A percentile compares a stretch with the other conserved stretches of the same genome.
Conservation (phyloP, 2,888 invertebrate species). For the Lasioglossum lativentre region DNA sequence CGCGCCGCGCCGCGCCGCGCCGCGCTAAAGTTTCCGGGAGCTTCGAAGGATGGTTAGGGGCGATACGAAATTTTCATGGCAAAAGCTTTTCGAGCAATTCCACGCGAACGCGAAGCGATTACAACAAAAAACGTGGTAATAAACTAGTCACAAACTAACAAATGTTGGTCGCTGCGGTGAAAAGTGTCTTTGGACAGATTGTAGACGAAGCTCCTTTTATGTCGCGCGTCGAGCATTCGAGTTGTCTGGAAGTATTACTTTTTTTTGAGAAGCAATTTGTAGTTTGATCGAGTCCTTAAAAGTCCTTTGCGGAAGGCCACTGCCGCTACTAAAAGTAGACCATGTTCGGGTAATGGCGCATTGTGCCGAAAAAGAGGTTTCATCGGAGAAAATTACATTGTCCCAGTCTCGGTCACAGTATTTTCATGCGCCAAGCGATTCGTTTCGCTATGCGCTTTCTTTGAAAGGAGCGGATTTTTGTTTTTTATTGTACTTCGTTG, state of each 20-base stretch:
- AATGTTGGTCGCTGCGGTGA: too few relatives aligned
- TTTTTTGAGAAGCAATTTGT: neutral
- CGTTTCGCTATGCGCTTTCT: too few relatives aligned
- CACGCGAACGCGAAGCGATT: neutral
- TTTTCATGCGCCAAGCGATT: neutral
- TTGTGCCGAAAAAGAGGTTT: neutral
- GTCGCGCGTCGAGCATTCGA: too few relatives aligned
- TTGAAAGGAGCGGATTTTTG: too few relatives aligned
- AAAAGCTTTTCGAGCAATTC: conserved; percentile 6
- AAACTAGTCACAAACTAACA: too few relatives aligned
- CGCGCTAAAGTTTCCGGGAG: neutral
- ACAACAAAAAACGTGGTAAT: neutral
- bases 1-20: neutral
- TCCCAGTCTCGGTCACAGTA: neutral
- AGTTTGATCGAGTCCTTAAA: neutral
- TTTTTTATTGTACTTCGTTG: too few relatives aligned
- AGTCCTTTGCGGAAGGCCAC: neutral
- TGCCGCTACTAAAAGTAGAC: neutral
- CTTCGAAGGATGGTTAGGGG: neutral
- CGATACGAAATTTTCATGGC: neutral
- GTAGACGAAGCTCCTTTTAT: too few relatives aligned
- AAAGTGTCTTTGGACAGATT: too few relatives aligned
- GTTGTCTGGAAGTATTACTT: neutral
- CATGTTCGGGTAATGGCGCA: neutral
- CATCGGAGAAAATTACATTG: neutral